These are phyloP conservation scores for Numenius phaeopus DNA, from an alignment of 2,797 vertebrate species.

Conservation along the genomic window DNA sequence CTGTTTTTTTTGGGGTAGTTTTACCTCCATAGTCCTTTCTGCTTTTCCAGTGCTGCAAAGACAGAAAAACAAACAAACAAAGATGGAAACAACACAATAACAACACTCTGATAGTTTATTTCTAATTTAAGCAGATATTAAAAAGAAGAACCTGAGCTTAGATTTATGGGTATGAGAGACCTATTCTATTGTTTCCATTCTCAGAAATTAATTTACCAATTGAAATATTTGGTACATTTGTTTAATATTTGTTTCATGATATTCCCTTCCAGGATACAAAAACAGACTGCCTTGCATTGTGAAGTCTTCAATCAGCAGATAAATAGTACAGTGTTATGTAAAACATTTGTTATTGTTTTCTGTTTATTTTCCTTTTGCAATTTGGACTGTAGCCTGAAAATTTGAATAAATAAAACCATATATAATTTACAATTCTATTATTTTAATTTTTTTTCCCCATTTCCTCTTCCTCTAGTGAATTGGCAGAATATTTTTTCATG, in stretches of 20 bases:
- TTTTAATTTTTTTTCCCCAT: neutral
- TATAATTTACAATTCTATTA: neutral
- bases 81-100: neutral
- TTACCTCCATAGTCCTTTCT: neutral
- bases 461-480: neutral
- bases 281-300: neutral
- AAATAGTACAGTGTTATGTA: neutral
- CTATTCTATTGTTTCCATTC: neutral
- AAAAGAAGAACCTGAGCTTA: neutral
- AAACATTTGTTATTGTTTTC: neutral
- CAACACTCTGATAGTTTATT: neutral
- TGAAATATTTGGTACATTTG: neutral
- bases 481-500: neutral
- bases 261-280: neutral
- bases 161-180: neutral
- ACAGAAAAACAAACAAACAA: neutral
- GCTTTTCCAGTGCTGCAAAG: neutral
- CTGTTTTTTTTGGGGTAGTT: neutral
- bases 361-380: neutral
- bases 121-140: neutral
- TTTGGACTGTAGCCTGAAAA: neutral
- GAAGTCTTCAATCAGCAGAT: neutral
- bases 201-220: neutral
- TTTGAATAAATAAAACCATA: neutral
- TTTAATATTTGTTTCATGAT: neutral